These are phyloP conservation scores for Palaemon carinicauda DNA, from an alignment of 1,140 invertebrate genomes.

Conservation along the genomic window DNA sequence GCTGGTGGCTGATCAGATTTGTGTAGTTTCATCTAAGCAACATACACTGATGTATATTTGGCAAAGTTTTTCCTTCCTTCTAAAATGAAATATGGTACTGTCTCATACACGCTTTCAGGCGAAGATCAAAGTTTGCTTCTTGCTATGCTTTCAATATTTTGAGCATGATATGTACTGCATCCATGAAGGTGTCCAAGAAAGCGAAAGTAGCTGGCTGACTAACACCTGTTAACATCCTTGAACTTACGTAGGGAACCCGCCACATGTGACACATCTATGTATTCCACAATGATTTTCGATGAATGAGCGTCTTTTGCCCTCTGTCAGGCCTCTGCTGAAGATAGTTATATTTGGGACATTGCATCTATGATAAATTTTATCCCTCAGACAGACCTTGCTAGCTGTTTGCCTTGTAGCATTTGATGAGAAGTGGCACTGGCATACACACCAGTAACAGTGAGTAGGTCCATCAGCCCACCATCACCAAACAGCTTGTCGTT, in stretches of 20 bases:
- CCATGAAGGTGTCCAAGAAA: too few species aligned
- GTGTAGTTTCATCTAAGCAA: too few species aligned
- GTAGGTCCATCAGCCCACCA: not conserved
- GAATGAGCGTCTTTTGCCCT: constrained; percentile 1
- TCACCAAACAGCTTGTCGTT: too few species aligned
- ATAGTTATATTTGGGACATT: not conserved
- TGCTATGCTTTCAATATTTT: too few species aligned
- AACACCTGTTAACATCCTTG: too few species aligned
- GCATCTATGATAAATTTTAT: not conserved
- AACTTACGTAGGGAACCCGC: not conserved
- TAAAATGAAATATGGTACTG: too few species aligned
- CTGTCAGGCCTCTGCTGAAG: not conserved
- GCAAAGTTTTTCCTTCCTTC: constrained; percentile 18
- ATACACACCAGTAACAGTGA: not conserved
- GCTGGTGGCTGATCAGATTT: not conserved
- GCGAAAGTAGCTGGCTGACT: too few species aligned
- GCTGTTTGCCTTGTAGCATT: constrained; percentile 6
- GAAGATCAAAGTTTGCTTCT: too few species aligned
- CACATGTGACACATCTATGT: not conserved
- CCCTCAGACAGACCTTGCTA: not conserved
- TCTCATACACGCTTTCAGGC: too few species aligned
- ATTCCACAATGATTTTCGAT: not conserved
- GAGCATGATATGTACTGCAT: too few species aligned
- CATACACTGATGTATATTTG: constrained; percentile 24
- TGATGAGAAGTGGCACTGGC: too few species aligned